These are phyloP conservation scores for Sinhomidia bicolor DNA, from an alignment of 2,888 invertebrate species.

Conservation along the genomic window DNA sequence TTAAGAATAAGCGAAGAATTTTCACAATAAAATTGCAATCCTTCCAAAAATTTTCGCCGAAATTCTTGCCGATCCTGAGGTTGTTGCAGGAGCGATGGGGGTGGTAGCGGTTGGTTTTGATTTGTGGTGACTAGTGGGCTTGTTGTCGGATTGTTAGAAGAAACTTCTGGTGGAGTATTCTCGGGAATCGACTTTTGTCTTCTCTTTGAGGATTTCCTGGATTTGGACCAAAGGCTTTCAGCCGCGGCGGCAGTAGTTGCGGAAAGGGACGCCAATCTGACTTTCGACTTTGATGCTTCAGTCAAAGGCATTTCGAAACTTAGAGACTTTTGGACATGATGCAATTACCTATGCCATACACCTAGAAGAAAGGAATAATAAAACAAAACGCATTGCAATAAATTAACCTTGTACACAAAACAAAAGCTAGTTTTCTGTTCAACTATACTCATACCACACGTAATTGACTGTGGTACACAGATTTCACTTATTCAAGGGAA, in stretches of 20 bases:
- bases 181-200: not conserved
- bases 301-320: constrained; percentile 56
- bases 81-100: not conserved
- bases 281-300: constrained; percentile 63
- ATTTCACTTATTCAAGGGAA: no score
- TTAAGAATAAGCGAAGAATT: constrained; percentile 73
- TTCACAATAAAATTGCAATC: constrained; percentile 74
- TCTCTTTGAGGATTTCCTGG: constrained; percentile 38
- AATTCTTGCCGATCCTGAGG: constrained; percentile 54
- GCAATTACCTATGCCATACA: not conserved
- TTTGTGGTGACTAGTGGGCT: not conserved
- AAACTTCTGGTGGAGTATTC: not conserved
- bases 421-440: no score
- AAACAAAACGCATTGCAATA: not conserved
- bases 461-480: no score
- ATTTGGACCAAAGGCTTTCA: constrained; percentile 57
- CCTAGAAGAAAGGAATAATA: not conserved
- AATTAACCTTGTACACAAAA: no score
- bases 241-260: constrained; percentile 65
- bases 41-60: constrained; percentile 68
- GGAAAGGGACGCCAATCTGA: constrained; percentile 60
- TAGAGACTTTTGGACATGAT: not conserved
- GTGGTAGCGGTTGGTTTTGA: not conserved
- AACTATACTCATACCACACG: no score
- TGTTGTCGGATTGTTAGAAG: not conserved